Evolutionary conservation across 2,797 vertebrate species (phyloP).

Genomic region (Dermochelys coriacea): DNA sequence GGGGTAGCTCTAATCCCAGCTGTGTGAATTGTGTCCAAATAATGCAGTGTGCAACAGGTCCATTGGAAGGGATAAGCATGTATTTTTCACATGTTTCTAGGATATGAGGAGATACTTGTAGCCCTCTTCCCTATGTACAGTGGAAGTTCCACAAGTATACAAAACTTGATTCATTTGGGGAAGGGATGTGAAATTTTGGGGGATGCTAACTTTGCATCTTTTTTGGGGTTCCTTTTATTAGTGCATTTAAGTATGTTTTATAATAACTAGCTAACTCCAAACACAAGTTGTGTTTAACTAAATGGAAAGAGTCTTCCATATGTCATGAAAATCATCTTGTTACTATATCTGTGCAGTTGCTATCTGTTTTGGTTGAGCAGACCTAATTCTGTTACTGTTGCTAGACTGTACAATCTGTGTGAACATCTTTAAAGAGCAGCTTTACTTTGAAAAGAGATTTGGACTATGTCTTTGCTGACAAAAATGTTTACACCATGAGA

Average conservation of each 20-base stretch:
- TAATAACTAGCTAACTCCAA: neutral
- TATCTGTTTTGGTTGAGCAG: slow-evolving; percentile 48
- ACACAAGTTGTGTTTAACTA: slow-evolving; percentile 10
- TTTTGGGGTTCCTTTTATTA: neutral
- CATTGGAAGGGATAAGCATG: neutral
- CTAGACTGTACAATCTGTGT: slow-evolving; percentile 15
- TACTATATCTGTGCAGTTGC: slow-evolving; percentile 63
- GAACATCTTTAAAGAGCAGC: slow-evolving; percentile 36
- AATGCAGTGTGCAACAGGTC: neutral
- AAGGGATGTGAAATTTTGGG: neutral
- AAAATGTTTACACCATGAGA: neutral
- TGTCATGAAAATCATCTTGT: slow-evolving; percentile 60
- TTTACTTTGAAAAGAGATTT: neutral
- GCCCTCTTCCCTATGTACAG: neutral
- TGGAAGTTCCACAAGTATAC: neutral
- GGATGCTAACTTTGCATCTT: neutral
- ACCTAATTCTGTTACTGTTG: slow-evolving; percentile 59
- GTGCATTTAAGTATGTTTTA: neutral
- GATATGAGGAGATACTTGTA: neutral
- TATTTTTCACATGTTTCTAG: neutral
- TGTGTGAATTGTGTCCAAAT: neutral
- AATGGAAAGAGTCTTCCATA: slow-evolving; percentile 48
- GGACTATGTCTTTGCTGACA: neutral
- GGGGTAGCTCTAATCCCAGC: neutral
- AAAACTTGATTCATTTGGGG: neutral